phyloP scores from a whole-genome alignment of 2,113 vertebrate species.

The Myrmecophaga tridactyla region DNA sequence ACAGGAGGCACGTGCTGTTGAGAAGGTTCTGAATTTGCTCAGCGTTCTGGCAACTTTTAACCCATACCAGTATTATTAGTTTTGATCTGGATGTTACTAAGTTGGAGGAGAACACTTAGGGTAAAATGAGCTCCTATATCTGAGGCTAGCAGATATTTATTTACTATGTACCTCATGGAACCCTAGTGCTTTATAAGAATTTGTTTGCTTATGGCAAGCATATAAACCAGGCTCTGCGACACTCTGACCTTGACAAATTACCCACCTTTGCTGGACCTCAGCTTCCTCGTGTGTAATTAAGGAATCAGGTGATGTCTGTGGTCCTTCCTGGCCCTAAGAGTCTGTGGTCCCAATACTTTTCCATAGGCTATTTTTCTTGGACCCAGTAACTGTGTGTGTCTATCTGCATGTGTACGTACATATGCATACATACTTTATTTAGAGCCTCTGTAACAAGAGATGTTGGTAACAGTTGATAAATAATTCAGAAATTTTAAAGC shows the following conservation, averaged over 20 bases:
- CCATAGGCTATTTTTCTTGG: not conserved
- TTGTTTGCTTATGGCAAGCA: not conserved
- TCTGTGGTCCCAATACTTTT: not conserved
- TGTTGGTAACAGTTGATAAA: not conserved
- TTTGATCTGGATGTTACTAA: not conserved
- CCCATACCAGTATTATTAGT: not conserved
- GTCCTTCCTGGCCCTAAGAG: not conserved
- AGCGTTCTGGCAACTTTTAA: not conserved
- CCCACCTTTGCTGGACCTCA: not conserved
- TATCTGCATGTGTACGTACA: not conserved
- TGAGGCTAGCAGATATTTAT: not conserved
- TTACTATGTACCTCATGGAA: not conserved
- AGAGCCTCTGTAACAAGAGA: not conserved
- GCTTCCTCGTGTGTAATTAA: not conserved
- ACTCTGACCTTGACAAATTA: not conserved
- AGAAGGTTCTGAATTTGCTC: not conserved
- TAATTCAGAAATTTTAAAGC: conserved; percentile 32
- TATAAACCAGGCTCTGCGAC: not conserved
- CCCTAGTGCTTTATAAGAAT: not conserved
- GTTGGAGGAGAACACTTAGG: not conserved
- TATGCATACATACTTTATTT: not conserved
- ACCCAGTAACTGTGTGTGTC: not conserved
- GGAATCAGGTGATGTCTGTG: not conserved
- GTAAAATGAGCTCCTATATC: not conserved
- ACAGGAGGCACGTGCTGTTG: not conserved